A percentile compares a stretch with the other conserved stretches of the same genome.
These are phyloP conservation scores for Myopa tessellatipennis DNA, from an alignment of 2,888 invertebrate species.

Conservation along the genomic window DNA sequence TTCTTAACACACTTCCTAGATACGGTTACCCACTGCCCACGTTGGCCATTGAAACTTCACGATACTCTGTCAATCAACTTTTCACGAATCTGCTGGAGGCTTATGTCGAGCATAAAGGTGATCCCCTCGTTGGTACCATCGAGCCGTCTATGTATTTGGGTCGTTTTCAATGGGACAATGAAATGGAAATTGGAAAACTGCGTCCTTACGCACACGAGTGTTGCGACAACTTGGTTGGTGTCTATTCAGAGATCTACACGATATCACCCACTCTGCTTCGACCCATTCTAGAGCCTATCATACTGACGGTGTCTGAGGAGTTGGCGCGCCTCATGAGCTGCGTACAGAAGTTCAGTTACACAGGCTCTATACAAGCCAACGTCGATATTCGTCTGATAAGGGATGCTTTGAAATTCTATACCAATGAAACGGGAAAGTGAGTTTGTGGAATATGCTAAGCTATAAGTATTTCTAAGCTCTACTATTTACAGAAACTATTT, in stretches of 20 bases:
- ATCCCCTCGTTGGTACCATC: slow-evolving; percentile 94
- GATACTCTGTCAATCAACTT: slow-evolving; percentile 71
- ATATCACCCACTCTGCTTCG: slow-evolving; percentile 83
- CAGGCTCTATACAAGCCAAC: slow-evolving; percentile 82
- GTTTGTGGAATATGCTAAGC: slow-evolving; percentile 42
- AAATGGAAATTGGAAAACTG: slow-evolving; percentile 80
- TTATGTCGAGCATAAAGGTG: slow-evolving; percentile 90
- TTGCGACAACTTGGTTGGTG: slow-evolving; percentile 79
- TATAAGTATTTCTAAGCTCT: background rate
- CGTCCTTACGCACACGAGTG: slow-evolving; percentile 91
- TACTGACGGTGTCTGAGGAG: slow-evolving; percentile 94
- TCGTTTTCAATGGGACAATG: slow-evolving; percentile 85
- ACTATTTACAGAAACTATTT: slow-evolving; percentile 76
- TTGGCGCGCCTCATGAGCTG: slow-evolving; percentile 87
- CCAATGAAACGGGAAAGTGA: slow-evolving; percentile 76
- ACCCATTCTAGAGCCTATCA: slow-evolving; percentile 79
- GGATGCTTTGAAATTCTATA: slow-evolving; percentile 75
- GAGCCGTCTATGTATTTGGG: slow-evolving; percentile 97
- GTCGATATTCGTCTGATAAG: slow-evolving; percentile 80
- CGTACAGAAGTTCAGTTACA: slow-evolving; percentile 76
- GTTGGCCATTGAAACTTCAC: slow-evolving; percentile 76
- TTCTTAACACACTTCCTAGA: slow-evolving; percentile 55
- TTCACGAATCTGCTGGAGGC: slow-evolving; percentile 76
- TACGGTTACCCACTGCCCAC: slow-evolving; percentile 82
- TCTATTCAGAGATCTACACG: slow-evolving; percentile 69